These are phyloP conservation scores for Bergia puertoricense DNA, from an alignment of 92 coral and sea anemone genomes.

Conservation along the genomic window DNA sequence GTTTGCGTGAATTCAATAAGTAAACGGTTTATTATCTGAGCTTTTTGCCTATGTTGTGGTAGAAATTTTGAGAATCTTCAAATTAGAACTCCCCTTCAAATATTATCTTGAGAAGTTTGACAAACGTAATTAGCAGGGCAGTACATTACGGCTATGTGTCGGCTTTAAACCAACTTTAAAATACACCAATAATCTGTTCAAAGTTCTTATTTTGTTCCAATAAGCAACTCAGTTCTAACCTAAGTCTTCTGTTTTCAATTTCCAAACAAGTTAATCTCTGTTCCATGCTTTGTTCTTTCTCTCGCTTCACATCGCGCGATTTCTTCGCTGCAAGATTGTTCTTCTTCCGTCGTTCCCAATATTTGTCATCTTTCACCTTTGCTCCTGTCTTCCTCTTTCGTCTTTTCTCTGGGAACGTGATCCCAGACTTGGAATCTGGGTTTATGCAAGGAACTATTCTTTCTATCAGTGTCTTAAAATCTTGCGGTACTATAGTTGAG, in stretches of 20 bases:
- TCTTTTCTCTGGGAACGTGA: neutral
- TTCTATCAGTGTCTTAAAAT: neutral
- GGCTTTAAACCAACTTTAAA: no score
- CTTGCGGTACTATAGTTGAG: neutral
- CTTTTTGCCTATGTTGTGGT: no score
- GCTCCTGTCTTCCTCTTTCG: neutral
- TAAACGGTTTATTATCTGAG: no score
- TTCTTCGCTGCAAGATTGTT: conserved; percentile 30
- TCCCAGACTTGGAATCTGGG: neutral
- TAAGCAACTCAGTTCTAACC: conserved; percentile 14
- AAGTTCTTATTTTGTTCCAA: conserved; percentile 11
- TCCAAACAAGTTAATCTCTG: conserved; percentile 8
- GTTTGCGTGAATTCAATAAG: no score
- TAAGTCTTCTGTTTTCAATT: conserved; percentile 22
- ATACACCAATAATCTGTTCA: neutral
- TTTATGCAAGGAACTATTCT: neutral
- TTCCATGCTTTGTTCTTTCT: conserved; percentile 6
- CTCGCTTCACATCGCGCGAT: conserved; percentile 22
- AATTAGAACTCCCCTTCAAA: no score
- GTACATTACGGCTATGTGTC: no score
- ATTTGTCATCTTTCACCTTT: conserved; percentile 2
- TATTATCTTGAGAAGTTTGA: no score
- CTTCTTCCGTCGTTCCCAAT: neutral
- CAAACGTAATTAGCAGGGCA: no score
- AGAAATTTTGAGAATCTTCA: no score